Base-by-base conservation (phyloP, 2,797 vertebrate species). In the Chanos chanos region DNA sequence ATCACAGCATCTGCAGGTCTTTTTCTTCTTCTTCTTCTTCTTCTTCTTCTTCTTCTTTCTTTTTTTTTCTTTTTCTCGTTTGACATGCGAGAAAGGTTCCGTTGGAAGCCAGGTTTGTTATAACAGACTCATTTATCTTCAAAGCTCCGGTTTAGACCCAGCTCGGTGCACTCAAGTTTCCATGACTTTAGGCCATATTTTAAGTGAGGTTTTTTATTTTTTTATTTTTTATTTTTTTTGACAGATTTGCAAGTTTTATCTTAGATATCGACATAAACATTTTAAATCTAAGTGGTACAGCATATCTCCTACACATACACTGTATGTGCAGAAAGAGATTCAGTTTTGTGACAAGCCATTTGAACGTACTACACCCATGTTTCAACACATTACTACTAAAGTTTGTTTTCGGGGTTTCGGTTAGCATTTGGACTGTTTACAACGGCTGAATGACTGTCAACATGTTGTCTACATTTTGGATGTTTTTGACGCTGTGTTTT, bases 371-470 rank as follows among this genome's bases (percentile, higher is more conserved):
- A n/a, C n/a, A n/a, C n/a, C n/a, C n/a, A n/a, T n/a, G n/a, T n/a
- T n/a, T n/a, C n/a, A n/a, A n/a, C n/a, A n/a, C n/a, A n/a, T n/a
- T n/a, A n/a, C n/a, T n/a, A n/a, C n/a, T n/a, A n/a, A n/a, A n/a
- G n/a, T n/a, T n/a, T n/a, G n/a, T n/a, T n/a, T n/a, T n/a, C 41
- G 28, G 30, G 34, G 49, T 36, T 62, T 27, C 31, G 40, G 49
- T 53, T 41, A 15, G 4, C 39, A 4, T 62, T 44, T 53, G 44
- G 52, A 53, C 6, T 15, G 22, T 63, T 63, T 63, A 63, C 45
- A 16, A 45, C 40, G 36, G 12, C 12, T 37, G 16, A n/a, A n/a
- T n/a, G n/a, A n/a, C n/a, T n/a, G n/a, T n/a, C n/a, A n/a, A n/a
- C n/a, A n/a, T n/a, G n/a, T n/a, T n/a, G n/a, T n/a, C n/a, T n/a